Base-by-base conservation (phyloP, 35 echinoderm and acorn worm genomes). In the Apostichopus japonicus region DNA sequence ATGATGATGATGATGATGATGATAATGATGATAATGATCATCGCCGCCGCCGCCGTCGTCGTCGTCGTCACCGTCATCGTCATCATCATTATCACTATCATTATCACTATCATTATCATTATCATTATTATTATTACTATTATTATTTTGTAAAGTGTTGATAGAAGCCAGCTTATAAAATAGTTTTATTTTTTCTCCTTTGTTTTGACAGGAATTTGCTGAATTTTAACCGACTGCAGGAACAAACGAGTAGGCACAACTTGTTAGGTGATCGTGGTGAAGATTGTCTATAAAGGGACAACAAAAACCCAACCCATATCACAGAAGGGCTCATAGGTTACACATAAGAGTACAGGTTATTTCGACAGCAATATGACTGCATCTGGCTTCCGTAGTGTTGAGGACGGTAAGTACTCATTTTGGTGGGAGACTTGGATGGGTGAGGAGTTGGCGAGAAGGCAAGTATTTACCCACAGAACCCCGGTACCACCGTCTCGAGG, bases 331-430 rank as follows among this genome's bases (percentile, higher is more conserved):
- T 67, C 19, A 67, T 19, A 67, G 19, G 11, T 19, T 67, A 65
- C 16, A 44, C 63, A 67, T 15, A 4, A 67, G 6, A 67, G 63
- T 67, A 67, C 19, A 67, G 19, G 4, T 67, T 67, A 44, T 67
- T 15, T 15, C 11, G 11, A 67, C 63, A 67, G 63, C 14, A 83
- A 83, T 17, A 83, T 83, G 79, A 83, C 79, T 11, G 79, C 79
- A 83, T 24, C 79, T 16, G 79, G 79, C 15, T 83, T 83, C 54
- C 79, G 79, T 33, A 54, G 79, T 55, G 79, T 54, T 17, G 79
- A 83, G 79, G 79, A 83, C 79, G 79, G 79, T 83, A 54, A 83
- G 79, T 83, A 17, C 54, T 19, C 19, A 67, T 67, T 44, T 44
- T 44, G 33, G 33, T 44, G 33, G 2, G 2, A 44, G 2, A 44